Conservation (phyloP, 2,797 vertebrate species). For the Hydrocynus forskahlii region DNA sequence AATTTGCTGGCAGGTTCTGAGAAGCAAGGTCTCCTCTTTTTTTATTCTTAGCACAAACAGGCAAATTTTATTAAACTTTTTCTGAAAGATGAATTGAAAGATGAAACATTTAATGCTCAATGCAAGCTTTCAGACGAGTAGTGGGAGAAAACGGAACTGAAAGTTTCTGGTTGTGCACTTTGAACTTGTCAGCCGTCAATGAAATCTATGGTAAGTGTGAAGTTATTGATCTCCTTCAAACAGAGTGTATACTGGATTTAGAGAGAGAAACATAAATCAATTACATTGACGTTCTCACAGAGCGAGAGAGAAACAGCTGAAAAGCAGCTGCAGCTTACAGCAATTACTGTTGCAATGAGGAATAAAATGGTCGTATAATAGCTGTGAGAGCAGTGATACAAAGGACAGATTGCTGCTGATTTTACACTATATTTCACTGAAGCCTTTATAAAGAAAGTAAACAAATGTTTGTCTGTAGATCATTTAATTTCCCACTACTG, state of each 20-base stretch:
- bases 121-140: slow-evolving; percentile 40
- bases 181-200: slow-evolving; percentile 46
- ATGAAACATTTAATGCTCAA: slow-evolving; percentile 21
- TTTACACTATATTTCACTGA: slow-evolving; percentile 47
- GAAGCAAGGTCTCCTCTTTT: slow-evolving; percentile 4
- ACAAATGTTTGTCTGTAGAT: slow-evolving; percentile 56
- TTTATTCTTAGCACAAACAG: slow-evolving; percentile 12
- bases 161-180: slow-evolving; percentile 40
- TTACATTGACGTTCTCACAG: slow-evolving; percentile 51
- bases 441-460: slow-evolving; percentile 52
- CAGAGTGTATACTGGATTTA: slow-evolving; percentile 39
- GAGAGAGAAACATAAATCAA: slow-evolving; percentile 59
- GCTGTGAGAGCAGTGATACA: slow-evolving; percentile 53
- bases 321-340: slow-evolving; percentile 56
- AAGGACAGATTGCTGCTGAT: slow-evolving; percentile 57
- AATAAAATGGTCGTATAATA: slow-evolving; percentile 50
- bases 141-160: slow-evolving; percentile 44
- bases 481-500: slow-evolving; percentile 56
- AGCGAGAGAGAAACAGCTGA: slow-evolving; percentile 46
- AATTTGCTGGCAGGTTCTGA: not conserved
- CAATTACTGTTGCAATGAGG: slow-evolving; percentile 56
- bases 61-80: slow-evolving; percentile 25
- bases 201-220: slow-evolving; percentile 52
- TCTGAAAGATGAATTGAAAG: slow-evolving; percentile 22
- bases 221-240: slow-evolving; percentile 61